These are phyloP conservation scores for Solea senegalensis DNA, from an alignment of 2,113 vertebrate genomes.

Conservation along the genomic window DNA sequence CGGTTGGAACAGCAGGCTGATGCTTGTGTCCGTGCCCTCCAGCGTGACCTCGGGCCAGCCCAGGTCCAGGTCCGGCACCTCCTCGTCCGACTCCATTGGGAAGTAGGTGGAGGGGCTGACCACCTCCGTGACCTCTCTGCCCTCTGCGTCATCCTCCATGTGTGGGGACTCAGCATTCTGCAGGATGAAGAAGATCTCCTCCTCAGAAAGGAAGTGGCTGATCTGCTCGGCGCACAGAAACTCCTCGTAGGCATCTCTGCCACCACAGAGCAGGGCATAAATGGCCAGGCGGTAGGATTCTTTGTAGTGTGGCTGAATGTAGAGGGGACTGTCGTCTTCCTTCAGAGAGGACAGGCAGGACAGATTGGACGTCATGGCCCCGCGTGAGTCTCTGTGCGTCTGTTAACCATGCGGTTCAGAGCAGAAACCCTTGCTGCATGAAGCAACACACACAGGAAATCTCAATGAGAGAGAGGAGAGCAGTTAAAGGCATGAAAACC, in stretches of 20 bases:
- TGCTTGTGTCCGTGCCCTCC: slow-evolving; percentile 82
- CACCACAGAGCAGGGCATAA: slow-evolving; percentile 88
- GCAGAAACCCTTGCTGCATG: not conserved
- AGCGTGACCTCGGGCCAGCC: slow-evolving; percentile 88
- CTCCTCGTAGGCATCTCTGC: slow-evolving; percentile 87
- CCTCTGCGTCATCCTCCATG: slow-evolving; percentile 65
- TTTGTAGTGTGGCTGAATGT: slow-evolving; percentile 90
- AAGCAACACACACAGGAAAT: not conserved
- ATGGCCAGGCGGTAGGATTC: slow-evolving; percentile 91
- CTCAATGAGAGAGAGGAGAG: not conserved
- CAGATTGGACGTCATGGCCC: slow-evolving; percentile 83
- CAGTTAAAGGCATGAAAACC: slow-evolving; percentile 19
- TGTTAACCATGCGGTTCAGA: not conserved
- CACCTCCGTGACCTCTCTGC: slow-evolving; percentile 57
- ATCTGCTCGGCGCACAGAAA: slow-evolving; percentile 88
- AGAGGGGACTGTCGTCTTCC: slow-evolving; percentile 82
- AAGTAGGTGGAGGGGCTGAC: slow-evolving; percentile 89
- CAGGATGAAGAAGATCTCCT: slow-evolving; percentile 88
- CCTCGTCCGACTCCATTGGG: slow-evolving; percentile 89
- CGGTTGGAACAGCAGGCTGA: slow-evolving; percentile 91
- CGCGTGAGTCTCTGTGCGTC: no score
- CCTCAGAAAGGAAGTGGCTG: slow-evolving; percentile 87
- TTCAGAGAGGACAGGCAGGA: slow-evolving; percentile 87
- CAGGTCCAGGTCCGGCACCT: slow-evolving; percentile 91
- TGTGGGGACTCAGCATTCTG: slow-evolving; percentile 80